These are phyloP conservation scores for Pseudachorutes palmiensis DNA, from an alignment of 1,140 invertebrate species.

Conservation along the genomic window DNA sequence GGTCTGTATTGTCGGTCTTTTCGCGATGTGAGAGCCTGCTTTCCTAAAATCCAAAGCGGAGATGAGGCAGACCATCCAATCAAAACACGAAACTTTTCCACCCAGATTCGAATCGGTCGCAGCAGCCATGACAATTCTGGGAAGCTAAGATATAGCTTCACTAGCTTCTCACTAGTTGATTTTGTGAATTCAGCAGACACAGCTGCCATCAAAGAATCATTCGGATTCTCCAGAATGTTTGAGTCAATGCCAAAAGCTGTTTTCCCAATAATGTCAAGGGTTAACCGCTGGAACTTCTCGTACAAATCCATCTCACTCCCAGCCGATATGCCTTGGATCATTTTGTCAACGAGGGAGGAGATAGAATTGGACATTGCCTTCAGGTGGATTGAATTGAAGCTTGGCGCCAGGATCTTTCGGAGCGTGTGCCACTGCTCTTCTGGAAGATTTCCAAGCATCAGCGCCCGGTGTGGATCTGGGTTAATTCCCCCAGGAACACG, in stretches of 20 bases:
- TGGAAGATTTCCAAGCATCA: constrained; percentile 29
- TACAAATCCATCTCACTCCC: constrained; percentile 20
- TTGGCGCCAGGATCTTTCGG: neutral
- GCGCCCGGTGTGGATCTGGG: constrained; percentile 20
- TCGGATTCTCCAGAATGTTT: constrained; percentile 17
- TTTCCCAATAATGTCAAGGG: constrained; percentile 27
- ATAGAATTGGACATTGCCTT: constrained; percentile 4
- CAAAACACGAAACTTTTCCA: neutral
- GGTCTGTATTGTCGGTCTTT: neutral
- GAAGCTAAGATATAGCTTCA: constrained; percentile 21
- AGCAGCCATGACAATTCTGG: constrained; percentile 22
- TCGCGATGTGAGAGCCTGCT: neutral
- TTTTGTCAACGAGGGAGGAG: neutral
- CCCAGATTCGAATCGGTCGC: constrained; percentile 5
- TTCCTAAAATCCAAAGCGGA: constrained; percentile 17
- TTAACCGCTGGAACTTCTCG: constrained; percentile 12
- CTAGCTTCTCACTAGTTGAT: neutral
- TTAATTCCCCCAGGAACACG: constrained; percentile 32
- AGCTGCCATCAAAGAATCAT: constrained; percentile 19
- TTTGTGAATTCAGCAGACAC: constrained; percentile 29
- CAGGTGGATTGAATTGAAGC: constrained; percentile 9
- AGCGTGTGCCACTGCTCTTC: constrained; percentile 20
- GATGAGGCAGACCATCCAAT: constrained; percentile 9
- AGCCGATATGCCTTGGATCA: neutral
- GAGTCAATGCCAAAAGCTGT: constrained; percentile 26